These are phyloP conservation scores for Dyspetes luteomarginatus DNA, from an alignment of 2,888 invertebrate genomes.

Conservation along the genomic window DNA sequence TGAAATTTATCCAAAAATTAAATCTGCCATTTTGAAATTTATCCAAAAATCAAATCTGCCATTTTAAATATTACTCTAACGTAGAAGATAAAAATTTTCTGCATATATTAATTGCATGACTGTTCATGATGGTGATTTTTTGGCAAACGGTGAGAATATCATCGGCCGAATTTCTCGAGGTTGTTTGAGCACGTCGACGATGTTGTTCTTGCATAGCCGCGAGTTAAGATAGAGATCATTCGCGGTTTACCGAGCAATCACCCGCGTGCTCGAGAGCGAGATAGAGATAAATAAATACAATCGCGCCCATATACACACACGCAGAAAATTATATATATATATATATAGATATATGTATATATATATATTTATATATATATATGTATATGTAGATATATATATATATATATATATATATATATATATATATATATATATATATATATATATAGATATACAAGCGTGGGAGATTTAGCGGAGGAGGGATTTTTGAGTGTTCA, in stretches of 20 bases:
- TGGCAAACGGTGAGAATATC: conserved; percentile 38
- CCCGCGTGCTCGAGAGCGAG: background rate
- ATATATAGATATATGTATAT: too few species aligned
- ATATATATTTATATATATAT: too few species aligned
- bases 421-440: too few species aligned
- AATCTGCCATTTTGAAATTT: too few species aligned
- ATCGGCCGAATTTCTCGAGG: conserved; percentile 39
- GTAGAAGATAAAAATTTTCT: background rate
- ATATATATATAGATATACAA: background rate
- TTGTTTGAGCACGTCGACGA: conserved; percentile 39
- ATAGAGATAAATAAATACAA: background rate
- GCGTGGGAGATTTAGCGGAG: background rate
- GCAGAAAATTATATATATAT: too few species aligned
- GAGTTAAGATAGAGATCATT: background rate
- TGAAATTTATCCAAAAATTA: too few species aligned
- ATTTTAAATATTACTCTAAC: background rate
- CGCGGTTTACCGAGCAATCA: conserved; percentile 40
- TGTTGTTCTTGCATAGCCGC: conserved; percentile 47
- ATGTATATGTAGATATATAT: too few species aligned
- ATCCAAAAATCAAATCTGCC: too few species aligned
- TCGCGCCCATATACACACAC: background rate
- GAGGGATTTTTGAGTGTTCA: conserved; percentile 4
- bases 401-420: too few species aligned
- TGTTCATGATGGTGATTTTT: conserved; percentile 21
- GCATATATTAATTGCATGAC: background rate